Evolutionary conservation across 2,797 vertebrate genomes (phyloP).

Genomic region (Semotilus atromaculatus): DNA sequence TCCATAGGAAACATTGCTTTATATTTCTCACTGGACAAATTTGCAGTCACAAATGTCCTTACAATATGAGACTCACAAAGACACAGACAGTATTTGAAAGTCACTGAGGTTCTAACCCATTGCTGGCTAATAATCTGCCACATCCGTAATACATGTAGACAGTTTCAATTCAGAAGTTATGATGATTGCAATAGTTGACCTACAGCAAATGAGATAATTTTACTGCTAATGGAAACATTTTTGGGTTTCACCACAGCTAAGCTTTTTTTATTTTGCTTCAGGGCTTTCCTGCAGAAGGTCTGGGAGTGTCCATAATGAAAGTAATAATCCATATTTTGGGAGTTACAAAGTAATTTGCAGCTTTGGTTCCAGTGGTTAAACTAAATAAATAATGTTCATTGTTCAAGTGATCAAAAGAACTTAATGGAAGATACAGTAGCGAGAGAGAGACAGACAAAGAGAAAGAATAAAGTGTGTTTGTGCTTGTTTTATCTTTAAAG

Average conservation of each 20-base stretch:
- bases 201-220: constrained; percentile 20
- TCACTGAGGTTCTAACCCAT: neutral
- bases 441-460: constrained; percentile 1
- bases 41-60: constrained; percentile 38
- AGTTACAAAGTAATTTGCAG: constrained; percentile 42
- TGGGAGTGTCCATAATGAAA: constrained; percentile 60
- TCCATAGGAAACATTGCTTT: constrained; percentile 64
- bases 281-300: constrained; percentile 63
- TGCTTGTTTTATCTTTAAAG: constrained; percentile 55
- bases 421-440: constrained; percentile 22
- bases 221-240: constrained; percentile 32
- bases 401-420: constrained; percentile 42
- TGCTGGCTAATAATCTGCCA: neutral
- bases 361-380: constrained; percentile 47
- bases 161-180: neutral
- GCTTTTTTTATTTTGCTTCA: constrained; percentile 63
- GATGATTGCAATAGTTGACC: neutral
- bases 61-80: neutral
- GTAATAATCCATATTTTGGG: constrained; percentile 59
- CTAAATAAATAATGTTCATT: constrained; percentile 46
- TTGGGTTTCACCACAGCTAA: constrained; percentile 49
- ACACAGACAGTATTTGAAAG: constrained; percentile 2
- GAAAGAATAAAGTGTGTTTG: constrained; percentile 19
- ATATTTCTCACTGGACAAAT: constrained; percentile 49
- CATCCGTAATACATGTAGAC: neutral